Evolutionary conservation across 2,797 vertebrate genomes (phyloP).

Genomic region (Eulemur albifrons): DNA sequence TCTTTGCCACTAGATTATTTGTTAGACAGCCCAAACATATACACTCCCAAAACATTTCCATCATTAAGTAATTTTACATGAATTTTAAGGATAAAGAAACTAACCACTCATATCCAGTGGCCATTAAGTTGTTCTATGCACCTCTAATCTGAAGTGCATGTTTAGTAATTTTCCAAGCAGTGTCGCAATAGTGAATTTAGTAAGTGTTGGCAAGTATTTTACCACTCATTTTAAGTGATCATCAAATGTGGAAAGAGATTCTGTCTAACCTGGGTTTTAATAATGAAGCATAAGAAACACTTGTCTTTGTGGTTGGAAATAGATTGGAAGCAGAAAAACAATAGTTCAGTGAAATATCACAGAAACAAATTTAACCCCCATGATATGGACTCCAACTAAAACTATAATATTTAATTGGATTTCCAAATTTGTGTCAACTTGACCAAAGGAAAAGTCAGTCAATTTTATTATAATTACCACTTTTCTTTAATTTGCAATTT

Average conservation of each 20-base stretch:
- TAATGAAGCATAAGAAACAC: not conserved
- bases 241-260: not conserved
- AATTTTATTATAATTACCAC: not conserved
- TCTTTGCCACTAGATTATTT: not conserved
- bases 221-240: not conserved
- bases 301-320: not conserved
- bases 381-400: not conserved
- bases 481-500: constrained; percentile 4
- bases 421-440: not conserved
- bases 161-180: not conserved
- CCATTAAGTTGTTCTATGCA: not conserved
- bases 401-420: not conserved
- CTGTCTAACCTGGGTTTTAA: not conserved
- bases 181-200: not conserved
- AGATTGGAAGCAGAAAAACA: not conserved
- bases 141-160: not conserved
- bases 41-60: not conserved
- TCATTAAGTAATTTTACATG: not conserved
- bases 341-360: not conserved
- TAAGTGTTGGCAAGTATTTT: not conserved
- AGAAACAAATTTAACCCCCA: not conserved
- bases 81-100: not conserved
- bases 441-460: not conserved
- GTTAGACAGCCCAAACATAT: not conserved
- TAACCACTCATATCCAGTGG: not conserved